Base-by-base conservation (phyloP, 2,113 vertebrate genomes). In the Rhynchopsitta pachyrhyncha region DNA sequence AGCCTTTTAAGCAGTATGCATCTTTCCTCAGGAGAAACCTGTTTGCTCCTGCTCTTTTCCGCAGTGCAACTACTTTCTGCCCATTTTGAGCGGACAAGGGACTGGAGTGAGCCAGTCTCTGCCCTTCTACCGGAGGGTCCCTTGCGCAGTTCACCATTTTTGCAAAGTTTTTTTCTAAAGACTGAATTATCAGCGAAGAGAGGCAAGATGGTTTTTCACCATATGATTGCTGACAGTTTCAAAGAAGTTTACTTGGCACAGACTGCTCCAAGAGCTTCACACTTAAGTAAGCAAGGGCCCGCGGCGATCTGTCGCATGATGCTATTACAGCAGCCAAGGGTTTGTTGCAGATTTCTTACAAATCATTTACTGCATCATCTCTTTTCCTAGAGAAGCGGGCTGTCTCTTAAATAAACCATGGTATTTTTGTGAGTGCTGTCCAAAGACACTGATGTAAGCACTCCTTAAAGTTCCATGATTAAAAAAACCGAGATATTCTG, bases 171-270 rank as follows among this genome's bases (percentile, higher is more conserved):
- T 86, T 83, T 68, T 66, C 60, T 59, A 37, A 84, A 6, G 35
- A 39, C 10, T 33, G 33, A 66, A 20, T 17, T 69, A 73, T 8
- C 73, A 22, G 27, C 57, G 20, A 83, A 50, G 57, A 68, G 55
- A 71, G 24, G 15, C 2, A 4, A 90, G 74, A 63, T 71, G 10
- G 9, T 79, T 50, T 55, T 69, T 53, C 19, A 75, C 33, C 55
- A 9, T 67, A 42, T 50, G 50, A 70, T 94, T 88, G 96, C 80
- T 92, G 73, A 60, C 80, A 4, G 0, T 95, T 91, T 92, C 86
- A 86, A 93, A 83, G 93, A 82, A 92, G 82, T 88, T 91, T 95
- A 29, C 90, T 81, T 93, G 96, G 81, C 90, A 77, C 75, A 94
- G 94, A 39, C 22, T 9, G 11, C 10, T 49, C 77, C 35, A 59